phyloP scores from a whole-genome alignment of 2,797 vertebrate genomes.

The Gobionotothen gibberifrons region DNA sequence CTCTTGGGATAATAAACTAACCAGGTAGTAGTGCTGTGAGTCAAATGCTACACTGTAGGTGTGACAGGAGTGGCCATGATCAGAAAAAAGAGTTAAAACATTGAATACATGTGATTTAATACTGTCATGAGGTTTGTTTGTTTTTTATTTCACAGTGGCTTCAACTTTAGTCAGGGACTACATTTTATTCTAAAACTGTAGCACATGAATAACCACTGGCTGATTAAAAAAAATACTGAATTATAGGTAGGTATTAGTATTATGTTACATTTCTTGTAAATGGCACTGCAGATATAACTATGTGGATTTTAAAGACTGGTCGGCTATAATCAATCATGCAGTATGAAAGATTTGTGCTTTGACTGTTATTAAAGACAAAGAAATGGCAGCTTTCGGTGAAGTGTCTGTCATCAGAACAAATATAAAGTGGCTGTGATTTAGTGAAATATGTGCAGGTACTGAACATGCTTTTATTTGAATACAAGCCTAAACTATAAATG shows the following conservation, averaged over 20 bases:
- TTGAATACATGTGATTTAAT: conserved; percentile 49
- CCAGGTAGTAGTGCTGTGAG: conserved; percentile 71
- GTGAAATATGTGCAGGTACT: conserved; percentile 58
- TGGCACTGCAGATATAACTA: conserved; percentile 53
- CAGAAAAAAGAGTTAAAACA: conserved; percentile 42
- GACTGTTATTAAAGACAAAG: conserved; percentile 73
- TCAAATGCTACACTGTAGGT: conserved; percentile 62
- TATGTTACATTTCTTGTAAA: conserved; percentile 61
- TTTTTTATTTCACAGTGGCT: conserved; percentile 55
- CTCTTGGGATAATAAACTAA: conserved; percentile 70
- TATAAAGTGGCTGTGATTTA: conserved; percentile 58
- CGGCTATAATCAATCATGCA: conserved; percentile 54
- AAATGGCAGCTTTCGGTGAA: conserved; percentile 70
- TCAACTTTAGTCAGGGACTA: conserved; percentile 65
- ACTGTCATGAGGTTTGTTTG: conserved; percentile 47
- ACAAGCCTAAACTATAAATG: conserved; percentile 64
- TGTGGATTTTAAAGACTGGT: conserved; percentile 54
- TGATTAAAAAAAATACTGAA: conserved; percentile 53
- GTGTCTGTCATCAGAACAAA: conserved; percentile 64
- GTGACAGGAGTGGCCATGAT: conserved; percentile 60
- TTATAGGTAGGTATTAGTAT: conserved; percentile 56
- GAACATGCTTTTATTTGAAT: conserved; percentile 62
- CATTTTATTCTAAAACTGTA: conserved; percentile 64
- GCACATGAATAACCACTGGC: conserved; percentile 77
- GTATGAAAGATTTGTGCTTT: conserved; percentile 64